Evolutionary conservation across 1,140 invertebrate species (phyloP).

Genomic region (Apis florea): DNA sequence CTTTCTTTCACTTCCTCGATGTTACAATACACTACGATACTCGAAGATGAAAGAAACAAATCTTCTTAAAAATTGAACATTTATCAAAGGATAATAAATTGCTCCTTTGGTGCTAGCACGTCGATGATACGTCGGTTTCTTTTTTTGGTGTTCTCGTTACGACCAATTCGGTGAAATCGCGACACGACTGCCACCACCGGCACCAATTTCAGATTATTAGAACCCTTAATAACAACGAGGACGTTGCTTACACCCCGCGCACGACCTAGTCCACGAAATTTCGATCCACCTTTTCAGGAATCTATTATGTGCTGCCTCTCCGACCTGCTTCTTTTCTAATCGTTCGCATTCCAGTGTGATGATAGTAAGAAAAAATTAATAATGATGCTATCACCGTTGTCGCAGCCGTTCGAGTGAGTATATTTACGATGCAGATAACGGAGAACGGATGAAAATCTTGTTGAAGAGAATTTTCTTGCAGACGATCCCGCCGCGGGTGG

Average conservation of each 20-base stretch:
- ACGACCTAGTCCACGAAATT: constrained; percentile 7
- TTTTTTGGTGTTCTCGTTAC: background rate
- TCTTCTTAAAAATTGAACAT: background rate
- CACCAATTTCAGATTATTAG: constrained; percentile 21
- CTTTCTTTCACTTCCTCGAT: constrained; percentile 5
- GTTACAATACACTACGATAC: background rate
- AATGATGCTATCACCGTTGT: background rate
- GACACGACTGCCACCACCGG: constrained; percentile 20
- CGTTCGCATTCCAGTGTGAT: background rate
- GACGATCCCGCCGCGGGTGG: constrained; percentile 74
- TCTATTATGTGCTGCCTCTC: constrained; percentile 1
- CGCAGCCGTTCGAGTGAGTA: background rate
- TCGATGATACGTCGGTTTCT: constrained; percentile 13
- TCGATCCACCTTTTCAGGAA: constrained; percentile 11
- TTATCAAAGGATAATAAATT: background rate
- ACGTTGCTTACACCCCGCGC: constrained; percentile 18
- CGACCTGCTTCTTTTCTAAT: background rate
- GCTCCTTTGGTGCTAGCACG: constrained; percentile 1
- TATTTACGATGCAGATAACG: constrained; percentile 2
- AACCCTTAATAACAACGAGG: constrained; percentile 32
- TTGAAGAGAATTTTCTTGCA: constrained; percentile 53
- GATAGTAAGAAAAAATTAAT: background rate
- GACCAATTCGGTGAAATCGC: background rate
- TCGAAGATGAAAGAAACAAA: background rate
- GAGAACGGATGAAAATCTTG: constrained; percentile 44